Conservation (phyloP, 1,140 invertebrate genomes). For the Samia ricini region DNA sequence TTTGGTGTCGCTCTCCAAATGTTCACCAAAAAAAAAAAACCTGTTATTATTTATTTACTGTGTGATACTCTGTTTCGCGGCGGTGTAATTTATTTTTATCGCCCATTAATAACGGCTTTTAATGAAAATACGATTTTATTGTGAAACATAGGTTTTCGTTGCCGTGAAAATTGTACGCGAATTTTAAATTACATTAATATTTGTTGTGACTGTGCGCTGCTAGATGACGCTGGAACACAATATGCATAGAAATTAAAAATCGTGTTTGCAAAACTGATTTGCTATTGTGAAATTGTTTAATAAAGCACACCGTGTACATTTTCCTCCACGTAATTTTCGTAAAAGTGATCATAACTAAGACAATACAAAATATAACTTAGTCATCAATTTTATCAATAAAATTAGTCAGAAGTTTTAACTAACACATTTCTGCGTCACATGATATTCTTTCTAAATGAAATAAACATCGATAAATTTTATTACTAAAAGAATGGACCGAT, state of each 20-base stretch:
- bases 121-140: slow-evolving; percentile 1
- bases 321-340: no score
- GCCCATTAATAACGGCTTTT: neutral
- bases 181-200: neutral
- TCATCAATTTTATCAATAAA: no score
- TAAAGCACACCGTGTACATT: no score
- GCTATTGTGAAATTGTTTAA: neutral
- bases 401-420: no score
- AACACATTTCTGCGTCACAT: no score
- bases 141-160: neutral
- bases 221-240: neutral
- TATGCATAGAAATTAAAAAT: neutral
- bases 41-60: neutral
- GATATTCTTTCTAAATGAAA: no score
- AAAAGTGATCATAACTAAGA: no score
- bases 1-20: neutral
- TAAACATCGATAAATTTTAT: no score
- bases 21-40: neutral
- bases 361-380: no score
- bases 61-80: neutral
- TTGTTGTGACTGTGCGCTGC: neutral
- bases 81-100: neutral
- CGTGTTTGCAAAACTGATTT: neutral
- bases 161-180: neutral
- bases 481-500: no score